Conservation (phyloP, 53 echinoderm and acorn worm species). For the Crossaster papposus region DNA sequence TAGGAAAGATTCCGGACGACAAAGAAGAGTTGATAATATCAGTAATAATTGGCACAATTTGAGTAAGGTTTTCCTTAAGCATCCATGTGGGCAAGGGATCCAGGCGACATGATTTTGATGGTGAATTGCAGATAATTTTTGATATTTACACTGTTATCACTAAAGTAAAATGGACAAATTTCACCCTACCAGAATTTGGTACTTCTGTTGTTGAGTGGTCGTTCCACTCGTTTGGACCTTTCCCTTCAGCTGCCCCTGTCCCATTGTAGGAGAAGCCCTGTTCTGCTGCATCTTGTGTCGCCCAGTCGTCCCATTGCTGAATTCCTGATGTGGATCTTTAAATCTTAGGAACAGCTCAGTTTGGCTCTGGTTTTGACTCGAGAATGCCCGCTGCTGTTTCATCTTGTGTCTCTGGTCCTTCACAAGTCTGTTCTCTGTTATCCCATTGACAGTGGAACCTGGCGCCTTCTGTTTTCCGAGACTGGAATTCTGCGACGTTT, state of each 20-base stretch:
- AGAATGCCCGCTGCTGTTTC: slow-evolving; percentile 73
- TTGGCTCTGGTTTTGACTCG: slow-evolving; percentile 75
- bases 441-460: neutral
- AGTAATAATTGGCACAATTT: no score
- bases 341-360: slow-evolving; percentile 69
- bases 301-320: neutral
- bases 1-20: no score
- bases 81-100: no score
- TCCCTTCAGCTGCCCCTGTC: slow-evolving; percentile 52
- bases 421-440: slow-evolving; percentile 31
- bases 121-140: no score
- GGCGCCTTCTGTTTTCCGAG: slow-evolving; percentile 6
- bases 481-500: neutral
- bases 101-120: no score
- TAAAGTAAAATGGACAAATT: neutral
- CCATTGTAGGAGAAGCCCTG: slow-evolving; percentile 11
- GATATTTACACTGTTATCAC: neutral
- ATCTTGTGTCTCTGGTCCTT: slow-evolving; percentile 59
- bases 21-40: no score
- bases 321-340: slow-evolving; percentile 59
- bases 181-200: slow-evolving; percentile 68
- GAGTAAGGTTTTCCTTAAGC: no score
- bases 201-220: slow-evolving; percentile 60
- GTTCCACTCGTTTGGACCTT: slow-evolving; percentile 28
- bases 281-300: slow-evolving; percentile 54